Percentiles rank a stretch among this genome's conserved stretches.
Evolutionary conservation across 2,888 invertebrate species (phyloP).

Genomic region (Punctoribates punctum): DNA sequence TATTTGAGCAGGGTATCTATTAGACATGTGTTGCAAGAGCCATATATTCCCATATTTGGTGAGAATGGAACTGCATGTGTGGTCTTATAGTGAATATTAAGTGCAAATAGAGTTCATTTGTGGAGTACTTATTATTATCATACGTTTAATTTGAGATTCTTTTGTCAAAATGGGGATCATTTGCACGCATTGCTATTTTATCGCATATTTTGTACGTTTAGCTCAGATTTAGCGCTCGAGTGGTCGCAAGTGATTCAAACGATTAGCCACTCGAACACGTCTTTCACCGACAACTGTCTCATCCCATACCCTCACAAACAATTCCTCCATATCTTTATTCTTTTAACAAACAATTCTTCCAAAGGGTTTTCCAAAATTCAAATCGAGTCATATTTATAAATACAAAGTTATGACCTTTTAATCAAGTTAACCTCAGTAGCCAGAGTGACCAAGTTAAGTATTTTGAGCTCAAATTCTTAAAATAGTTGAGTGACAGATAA

Average conservation of each 20-base stretch:
- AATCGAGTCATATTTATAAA: too few relatives aligned
- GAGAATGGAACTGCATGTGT: constrained; percentile 19
- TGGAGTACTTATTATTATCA: constrained; percentile 30
- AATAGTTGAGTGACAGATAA: too few relatives aligned
- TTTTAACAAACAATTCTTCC: too few relatives aligned
- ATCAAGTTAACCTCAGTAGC: too few relatives aligned
- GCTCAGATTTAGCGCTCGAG: constrained; percentile 29
- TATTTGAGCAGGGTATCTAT: neutral
- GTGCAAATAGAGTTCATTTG: neutral
- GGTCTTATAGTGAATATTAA: constrained; percentile 14
- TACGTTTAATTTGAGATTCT: constrained; percentile 12
- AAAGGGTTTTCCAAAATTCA: too few relatives aligned
- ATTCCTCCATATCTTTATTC: too few relatives aligned
- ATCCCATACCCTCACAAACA: neutral
- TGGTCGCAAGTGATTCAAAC: constrained; percentile 21
- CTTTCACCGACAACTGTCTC: constrained; percentile 2
- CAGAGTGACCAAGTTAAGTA: too few relatives aligned
- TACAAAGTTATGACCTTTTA: too few relatives aligned
- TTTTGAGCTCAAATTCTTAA: too few relatives aligned
- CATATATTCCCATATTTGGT: constrained; percentile 21
- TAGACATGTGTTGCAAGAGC: constrained; percentile 7
- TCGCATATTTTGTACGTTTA: constrained; percentile 8
- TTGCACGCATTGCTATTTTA: constrained; percentile 34
- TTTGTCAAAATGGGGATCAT: constrained; percentile 21
- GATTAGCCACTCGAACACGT: constrained; percentile 33